Percentiles rank a stretch among this genome's conserved stretches.
Evolutionary conservation across 2,888 invertebrate species (phyloP).

Genomic region (Anticlea derivata): DNA sequence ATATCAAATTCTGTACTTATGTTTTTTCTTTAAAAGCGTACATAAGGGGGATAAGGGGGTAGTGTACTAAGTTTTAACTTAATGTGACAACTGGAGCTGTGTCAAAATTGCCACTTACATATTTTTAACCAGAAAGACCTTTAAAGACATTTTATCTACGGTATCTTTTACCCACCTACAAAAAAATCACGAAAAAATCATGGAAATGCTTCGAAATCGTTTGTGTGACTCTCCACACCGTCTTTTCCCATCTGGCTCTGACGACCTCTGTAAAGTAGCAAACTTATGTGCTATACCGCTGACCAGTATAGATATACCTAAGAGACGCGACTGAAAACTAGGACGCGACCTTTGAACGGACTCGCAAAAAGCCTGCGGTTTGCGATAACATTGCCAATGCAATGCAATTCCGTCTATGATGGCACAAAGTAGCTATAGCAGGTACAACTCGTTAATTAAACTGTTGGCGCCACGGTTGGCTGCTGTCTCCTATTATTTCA

Average conservation of each 20-base stretch:
- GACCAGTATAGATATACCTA: neutral
- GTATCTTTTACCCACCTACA: no score
- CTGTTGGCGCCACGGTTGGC: constrained; percentile 41
- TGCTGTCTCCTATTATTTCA: constrained; percentile 61
- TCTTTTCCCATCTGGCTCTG: neutral
- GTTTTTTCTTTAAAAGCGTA: no score
- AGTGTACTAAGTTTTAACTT: no score
- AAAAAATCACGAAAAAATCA: no score
- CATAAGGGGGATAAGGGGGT: no score
- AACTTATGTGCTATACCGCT: neutral
- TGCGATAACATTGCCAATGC: constrained; percentile 31
- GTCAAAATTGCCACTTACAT: no score
- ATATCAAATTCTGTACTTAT: no score
- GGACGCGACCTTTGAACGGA: constrained; percentile 32
- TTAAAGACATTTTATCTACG: no score
- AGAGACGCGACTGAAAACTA: constrained; percentile 17
- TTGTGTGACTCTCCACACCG: no score
- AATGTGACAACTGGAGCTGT: no score
- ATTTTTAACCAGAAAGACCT: no score
- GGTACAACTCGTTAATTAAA: constrained; percentile 47
- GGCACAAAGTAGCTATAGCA: constrained; percentile 14
- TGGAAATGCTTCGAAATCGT: no score
- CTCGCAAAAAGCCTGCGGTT: constrained; percentile 25
- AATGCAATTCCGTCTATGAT: constrained; percentile 17
- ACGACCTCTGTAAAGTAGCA: neutral